A percentile compares a stretch with the other conserved stretches of the same genome.
Evolutionary conservation across 2,888 invertebrate species (phyloP).

Genomic region (Emesis furor): DNA sequence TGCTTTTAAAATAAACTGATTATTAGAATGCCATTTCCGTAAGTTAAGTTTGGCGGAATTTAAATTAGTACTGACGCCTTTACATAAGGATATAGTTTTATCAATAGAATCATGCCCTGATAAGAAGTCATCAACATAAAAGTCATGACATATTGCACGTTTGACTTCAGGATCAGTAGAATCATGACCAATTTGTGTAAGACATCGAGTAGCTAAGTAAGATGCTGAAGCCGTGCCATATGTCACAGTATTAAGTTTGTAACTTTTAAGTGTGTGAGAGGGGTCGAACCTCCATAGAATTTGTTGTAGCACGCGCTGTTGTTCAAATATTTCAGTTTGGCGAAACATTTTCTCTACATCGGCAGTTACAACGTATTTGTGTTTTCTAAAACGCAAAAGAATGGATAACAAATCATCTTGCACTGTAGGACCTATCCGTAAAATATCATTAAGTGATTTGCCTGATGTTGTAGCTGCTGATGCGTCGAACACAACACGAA

Average conservation of each 20-base stretch:
- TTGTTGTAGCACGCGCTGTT: not conserved
- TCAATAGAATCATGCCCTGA: not conserved
- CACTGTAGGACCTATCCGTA: conserved; percentile 52
- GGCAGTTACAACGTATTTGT: conserved; percentile 56
- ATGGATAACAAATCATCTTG: conserved; percentile 66
- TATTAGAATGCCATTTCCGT: conserved; percentile 28
- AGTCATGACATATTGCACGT: conserved; percentile 1
- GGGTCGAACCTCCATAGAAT: conserved; percentile 19
- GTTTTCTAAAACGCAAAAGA: conserved; percentile 61
- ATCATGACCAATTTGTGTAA: not conserved
- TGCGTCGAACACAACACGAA: conserved; percentile 60
- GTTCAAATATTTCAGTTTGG: conserved; percentile 25
- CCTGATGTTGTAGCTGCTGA: conserved; percentile 54
- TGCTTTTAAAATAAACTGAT: not conserved
- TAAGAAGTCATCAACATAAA: conserved; percentile 22
- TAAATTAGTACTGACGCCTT: conserved; percentile 11
- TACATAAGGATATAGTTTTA: not conserved
- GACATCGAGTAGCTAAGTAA: not conserved
- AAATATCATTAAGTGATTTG: conserved; percentile 67
- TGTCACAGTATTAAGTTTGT: conserved; percentile 6
- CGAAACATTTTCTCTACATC: conserved; percentile 63
- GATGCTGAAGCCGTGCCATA: conserved; percentile 13
- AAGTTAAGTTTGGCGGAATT: conserved; percentile 26
- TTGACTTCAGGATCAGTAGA: not conserved
- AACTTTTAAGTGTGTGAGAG: conserved; percentile 1